Percentiles rank a stretch among this genome's conserved stretches.
These are phyloP conservation scores for Oligia fasciuncula DNA, from an alignment of 2,888 invertebrate species.

Conservation along the genomic window DNA sequence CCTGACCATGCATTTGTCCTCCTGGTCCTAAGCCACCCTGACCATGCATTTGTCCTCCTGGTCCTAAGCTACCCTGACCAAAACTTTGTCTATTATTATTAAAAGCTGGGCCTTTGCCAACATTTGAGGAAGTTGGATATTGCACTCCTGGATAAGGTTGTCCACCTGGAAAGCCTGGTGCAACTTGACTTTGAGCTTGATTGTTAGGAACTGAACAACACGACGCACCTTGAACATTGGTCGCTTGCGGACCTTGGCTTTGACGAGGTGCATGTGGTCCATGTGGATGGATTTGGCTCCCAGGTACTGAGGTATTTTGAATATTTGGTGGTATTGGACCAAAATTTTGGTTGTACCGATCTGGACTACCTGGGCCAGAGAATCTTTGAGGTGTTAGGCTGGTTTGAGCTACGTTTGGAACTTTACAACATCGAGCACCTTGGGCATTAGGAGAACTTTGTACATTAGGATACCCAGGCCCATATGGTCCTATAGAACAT, in stretches of 20 bases:
- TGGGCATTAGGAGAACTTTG: not conserved
- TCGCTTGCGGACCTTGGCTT: not conserved
- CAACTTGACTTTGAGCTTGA: conserved; percentile 6
- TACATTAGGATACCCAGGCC: not conserved
- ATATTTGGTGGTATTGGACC: not conserved
- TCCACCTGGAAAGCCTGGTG: not conserved
- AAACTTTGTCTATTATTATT: conserved; percentile 2
- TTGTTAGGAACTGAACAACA: not conserved
- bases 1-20: not conserved
- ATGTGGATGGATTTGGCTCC: not conserved
- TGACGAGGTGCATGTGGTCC: not conserved
- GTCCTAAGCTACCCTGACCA: not conserved
- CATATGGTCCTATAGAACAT: not conserved
- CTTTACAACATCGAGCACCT: not conserved
- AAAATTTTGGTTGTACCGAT: conserved; percentile 25
- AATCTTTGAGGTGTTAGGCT: conserved; percentile 1
- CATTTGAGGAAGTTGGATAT: not conserved
- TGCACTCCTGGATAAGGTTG: not conserved
- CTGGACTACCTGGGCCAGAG: conserved; percentile 3
- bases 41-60: not conserved
- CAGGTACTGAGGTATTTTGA: conserved; percentile 2
- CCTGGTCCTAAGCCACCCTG: not conserved
- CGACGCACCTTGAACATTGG: conserved; percentile 4
- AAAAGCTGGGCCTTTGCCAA: not conserved
- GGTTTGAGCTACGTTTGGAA: not conserved